Evolutionary conservation across 2,888 invertebrate species (phyloP), one percentile per base, ranked within the genome.

Genomic region (Agrotis exclamationis): DNA sequence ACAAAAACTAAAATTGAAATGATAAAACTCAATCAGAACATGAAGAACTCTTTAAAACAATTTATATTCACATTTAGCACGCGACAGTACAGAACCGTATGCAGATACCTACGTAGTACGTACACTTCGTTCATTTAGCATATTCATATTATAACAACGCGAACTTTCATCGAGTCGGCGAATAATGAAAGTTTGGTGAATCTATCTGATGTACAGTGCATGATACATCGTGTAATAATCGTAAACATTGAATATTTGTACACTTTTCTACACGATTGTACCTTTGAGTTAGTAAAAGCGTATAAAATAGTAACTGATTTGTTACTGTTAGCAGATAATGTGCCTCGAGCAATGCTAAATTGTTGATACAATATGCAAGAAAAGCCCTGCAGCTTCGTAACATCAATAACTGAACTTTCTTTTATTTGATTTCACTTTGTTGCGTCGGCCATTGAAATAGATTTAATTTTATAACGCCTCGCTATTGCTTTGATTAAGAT

Each of bases 131-230:
- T 80, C 85, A 88, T 89, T 92, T 89, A 91, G 87, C 90, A 90
- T 92, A 91, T 88, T 87, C 89, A 91, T 89, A 90, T 84, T 80
- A 86, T 86, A 88, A 86, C 78, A 84, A 85, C 75, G 76, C 80
- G 66, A 90, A 92, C 91, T 93, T 93, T 93, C 91, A 88, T 92
- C 88, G 77, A 59, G 67, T 90, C 87, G 76, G 80, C 79, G 82
- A 59, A 72, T 75, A 89, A 89, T 81, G 92, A 92, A 93, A 91
- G 91, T 89, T 85, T 77, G 83, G 77, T 79, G 86, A 82, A 84
- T 85, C 79, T 76, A 84, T 85, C 79, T 76, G 82, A 86, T 86
- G 82, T 76, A 11, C 39, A 39, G 67, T 70, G 65, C 80, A 82
- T 76, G 84, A 85, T 86, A 82, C 77, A 70, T 62, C 47, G 64